Evolutionary conservation across 2,888 invertebrate species (phyloP), one percentile per base, ranked within the genome.

Genomic region (Andrena marginata): DNA sequence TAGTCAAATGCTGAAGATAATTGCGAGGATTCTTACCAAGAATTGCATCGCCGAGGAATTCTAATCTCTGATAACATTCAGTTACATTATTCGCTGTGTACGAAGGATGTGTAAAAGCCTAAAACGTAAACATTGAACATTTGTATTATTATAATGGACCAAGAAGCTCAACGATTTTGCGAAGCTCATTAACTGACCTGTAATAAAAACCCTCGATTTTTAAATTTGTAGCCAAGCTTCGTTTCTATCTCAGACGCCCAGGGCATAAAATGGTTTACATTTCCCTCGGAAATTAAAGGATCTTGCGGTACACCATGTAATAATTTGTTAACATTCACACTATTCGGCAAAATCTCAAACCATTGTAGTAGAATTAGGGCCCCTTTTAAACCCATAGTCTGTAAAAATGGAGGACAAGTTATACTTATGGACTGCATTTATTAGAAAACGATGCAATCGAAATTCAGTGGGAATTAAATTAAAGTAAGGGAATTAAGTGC

Each of bases 91-190:
- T 98, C 6, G 96, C 95, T 5, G 96, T 96, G 94, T 97, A 98
- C 0, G 99, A 98, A 0, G 99, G 96, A 95, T 99, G 99, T 0
- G 99, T 98, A 70, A 99, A 95, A 0, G 99, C 99, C 96, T 97
- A 62, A 70, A 89, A 89, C 13, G 68, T 63, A 29, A n/a, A 48
- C 26, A 3, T 49, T 13, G 51, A 33, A 64, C 0, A 29, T 35
- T 64, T n/a, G 7, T 26, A 13, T 74, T 13, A 16, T 48, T 16
- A 2, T 10, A 60, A 13, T 63, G 16, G 23, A 63, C 31, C 8
- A 16, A 56, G 13, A 56, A 26, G 26, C 26, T 2, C 56, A 6
- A 31, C 2, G 8, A 42, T 1, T 42, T 42, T 42, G 42, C 0
- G 35, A 10, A 35, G 35, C 35, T 10, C 48, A 96, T 96, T 0